Evolutionary conservation across 1,140 invertebrate genomes (phyloP).

Genomic region (Palaemon carinicauda): DNA sequence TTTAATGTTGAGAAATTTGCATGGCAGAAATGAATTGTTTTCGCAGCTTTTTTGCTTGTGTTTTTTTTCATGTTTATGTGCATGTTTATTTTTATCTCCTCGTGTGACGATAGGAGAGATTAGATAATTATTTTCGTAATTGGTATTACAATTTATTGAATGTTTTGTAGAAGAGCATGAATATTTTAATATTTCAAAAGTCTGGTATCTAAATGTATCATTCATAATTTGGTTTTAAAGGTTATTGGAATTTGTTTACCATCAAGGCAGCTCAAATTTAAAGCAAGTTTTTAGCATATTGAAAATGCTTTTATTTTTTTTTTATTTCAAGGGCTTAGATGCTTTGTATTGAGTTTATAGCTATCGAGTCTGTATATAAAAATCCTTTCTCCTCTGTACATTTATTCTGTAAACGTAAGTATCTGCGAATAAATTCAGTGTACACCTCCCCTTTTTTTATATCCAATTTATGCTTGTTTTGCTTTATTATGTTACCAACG

Average conservation of each 20-base stretch:
- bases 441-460: slow-evolving; percentile 40
- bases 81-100: too few species aligned
- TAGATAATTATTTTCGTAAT: too few species aligned
- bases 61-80: too few species aligned
- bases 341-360: slow-evolving; percentile 47
- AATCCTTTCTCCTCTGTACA: slow-evolving; percentile 46
- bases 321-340: slow-evolving; percentile 27
- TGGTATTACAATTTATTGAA: too few species aligned
- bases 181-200: not conserved
- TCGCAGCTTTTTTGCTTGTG: too few species aligned
- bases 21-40: not conserved
- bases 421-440: slow-evolving; percentile 50
- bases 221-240: too few species aligned
- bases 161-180: not conserved
- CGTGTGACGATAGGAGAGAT: too few species aligned
- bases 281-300: slow-evolving; percentile 4
- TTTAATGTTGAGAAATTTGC: not conserved
- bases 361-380: slow-evolving; percentile 46
- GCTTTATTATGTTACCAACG: not conserved
- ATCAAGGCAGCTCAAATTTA: slow-evolving; percentile 43
- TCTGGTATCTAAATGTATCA: not conserved
- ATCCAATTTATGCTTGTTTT: not conserved
- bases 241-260: not conserved
- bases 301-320: slow-evolving; percentile 24
- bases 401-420: slow-evolving; percentile 55